These are phyloP conservation scores for Lampris megalopsis DNA, from an alignment of 2,113 vertebrate genomes.

Conservation along the genomic window DNA sequence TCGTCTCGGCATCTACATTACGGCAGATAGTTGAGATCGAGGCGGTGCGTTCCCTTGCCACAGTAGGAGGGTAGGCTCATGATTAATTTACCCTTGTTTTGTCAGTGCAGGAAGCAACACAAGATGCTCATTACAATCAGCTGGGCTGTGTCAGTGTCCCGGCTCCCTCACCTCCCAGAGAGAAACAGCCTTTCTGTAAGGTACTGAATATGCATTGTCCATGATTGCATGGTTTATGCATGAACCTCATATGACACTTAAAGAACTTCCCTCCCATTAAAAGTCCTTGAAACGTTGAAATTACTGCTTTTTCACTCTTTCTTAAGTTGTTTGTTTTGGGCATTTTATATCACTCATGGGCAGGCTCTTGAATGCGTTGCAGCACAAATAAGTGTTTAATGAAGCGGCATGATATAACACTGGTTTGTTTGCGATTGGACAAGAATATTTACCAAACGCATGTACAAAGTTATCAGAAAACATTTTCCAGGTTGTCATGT, in stretches of 20 bases:
- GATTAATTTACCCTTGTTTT: constrained; percentile 83
- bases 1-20: constrained; percentile 73
- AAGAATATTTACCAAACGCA: constrained; percentile 60
- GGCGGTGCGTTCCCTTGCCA: constrained; percentile 59
- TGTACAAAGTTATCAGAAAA: constrained; percentile 56
- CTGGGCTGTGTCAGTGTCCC: constrained; percentile 75
- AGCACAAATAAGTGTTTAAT: constrained; percentile 42
- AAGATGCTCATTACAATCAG: constrained; percentile 83
- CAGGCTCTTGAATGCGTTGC: constrained; percentile 30
- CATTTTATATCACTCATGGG: constrained; percentile 43
- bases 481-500: constrained; percentile 62
- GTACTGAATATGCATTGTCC: constrained; percentile 77
- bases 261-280: constrained; percentile 52
- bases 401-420: constrained; percentile 46
- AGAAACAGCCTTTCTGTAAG: constrained; percentile 59
- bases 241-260: constrained; percentile 68
- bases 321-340: constrained; percentile 67
- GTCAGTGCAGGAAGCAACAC: constrained; percentile 77
- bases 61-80: constrained; percentile 76
- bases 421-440: constrained; percentile 59
- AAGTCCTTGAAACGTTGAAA: constrained; percentile 69
- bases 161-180: constrained; percentile 75
- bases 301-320: constrained; percentile 64
- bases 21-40: constrained; percentile 59
- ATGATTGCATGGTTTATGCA: constrained; percentile 87